phyloP scores from a whole-genome alignment of 2,888 invertebrate species.

The Pilophorus perplexus region DNA sequence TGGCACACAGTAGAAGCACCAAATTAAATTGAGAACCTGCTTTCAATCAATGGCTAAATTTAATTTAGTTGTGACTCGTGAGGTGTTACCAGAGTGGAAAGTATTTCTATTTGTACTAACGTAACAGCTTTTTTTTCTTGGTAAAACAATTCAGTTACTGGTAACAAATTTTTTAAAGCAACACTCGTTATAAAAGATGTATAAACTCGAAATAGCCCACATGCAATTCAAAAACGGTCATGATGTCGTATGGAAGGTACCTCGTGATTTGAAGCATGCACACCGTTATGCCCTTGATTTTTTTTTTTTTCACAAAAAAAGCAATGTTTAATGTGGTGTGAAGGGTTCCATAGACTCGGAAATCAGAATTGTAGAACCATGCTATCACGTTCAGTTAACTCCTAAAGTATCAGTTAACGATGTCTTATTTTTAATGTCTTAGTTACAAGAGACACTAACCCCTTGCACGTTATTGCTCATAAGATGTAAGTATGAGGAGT shows the following conservation, averaged over 20 bases:
- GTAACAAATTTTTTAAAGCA: constrained; percentile 23
- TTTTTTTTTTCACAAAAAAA: constrained; percentile 8
- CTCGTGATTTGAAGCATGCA: constrained; percentile 15
- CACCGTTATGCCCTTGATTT: constrained; percentile 11
- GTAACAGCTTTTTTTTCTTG: constrained; percentile 16
- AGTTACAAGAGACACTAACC: constrained; percentile 31
- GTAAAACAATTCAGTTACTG: constrained; percentile 4
- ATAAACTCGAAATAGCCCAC: constrained; percentile 23
- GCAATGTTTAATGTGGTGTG: constrained; percentile 33
- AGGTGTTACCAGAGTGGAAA: constrained; percentile 9
- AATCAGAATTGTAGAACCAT: constrained; percentile 31
- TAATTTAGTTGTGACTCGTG: neutral
- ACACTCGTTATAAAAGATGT: constrained; percentile 30
- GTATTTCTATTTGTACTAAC: neutral
- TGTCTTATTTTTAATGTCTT: constrained; percentile 36
- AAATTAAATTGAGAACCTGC: constrained; percentile 35
- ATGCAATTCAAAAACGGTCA: constrained; percentile 12
- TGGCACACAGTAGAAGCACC: constrained; percentile 45
- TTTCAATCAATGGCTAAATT: constrained; percentile 26
- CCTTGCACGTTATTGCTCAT: constrained; percentile 40
- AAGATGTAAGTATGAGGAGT: constrained; percentile 28
- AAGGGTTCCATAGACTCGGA: constrained; percentile 17
- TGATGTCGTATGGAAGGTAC: neutral
- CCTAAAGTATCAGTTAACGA: constrained; percentile 37
- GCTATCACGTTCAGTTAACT: constrained; percentile 37